These are phyloP conservation scores for Nomia melanderi DNA, from an alignment of 1,140 invertebrate genomes.

Conservation along the genomic window DNA sequence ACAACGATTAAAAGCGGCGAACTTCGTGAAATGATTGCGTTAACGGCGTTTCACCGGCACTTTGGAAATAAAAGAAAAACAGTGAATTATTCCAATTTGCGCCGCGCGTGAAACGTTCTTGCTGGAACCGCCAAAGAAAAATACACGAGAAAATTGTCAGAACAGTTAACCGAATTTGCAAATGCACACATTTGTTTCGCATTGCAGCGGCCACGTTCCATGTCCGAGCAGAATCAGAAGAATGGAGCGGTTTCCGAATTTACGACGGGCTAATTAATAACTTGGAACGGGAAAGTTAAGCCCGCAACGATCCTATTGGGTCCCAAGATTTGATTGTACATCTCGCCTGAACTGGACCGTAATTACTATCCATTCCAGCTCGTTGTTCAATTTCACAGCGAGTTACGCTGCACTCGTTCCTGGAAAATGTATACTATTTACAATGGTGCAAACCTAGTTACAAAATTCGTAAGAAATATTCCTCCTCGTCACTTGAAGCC, in stretches of 20 bases:
- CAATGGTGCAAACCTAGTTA: too few relatives aligned
- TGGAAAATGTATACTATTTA: neutral
- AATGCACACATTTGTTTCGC: neutral
- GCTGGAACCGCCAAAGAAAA: neutral
- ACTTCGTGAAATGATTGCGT: neutral
- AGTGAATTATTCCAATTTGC: neutral
- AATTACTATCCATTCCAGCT: neutral
- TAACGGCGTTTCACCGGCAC: too few relatives aligned
- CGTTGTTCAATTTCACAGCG: neutral
- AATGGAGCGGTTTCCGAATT: neutral
- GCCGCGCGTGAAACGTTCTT: neutral
- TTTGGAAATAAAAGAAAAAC: too few relatives aligned
- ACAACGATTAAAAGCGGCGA: neutral
- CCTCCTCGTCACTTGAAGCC: too few relatives aligned
- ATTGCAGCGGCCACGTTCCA: too few relatives aligned
- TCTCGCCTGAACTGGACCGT: neutral
- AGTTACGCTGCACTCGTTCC: neutral
- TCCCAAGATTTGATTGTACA: neutral
- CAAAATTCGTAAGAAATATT: too few relatives aligned
- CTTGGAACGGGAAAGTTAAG: neutral
- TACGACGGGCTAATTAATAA: neutral
- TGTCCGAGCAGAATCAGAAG: neutral
- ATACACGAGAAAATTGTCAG: rapidly evolving
- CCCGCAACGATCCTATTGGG: neutral
- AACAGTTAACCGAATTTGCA: neutral